Evolutionary conservation across 2,888 invertebrate species (phyloP).

Genomic region (Xylota segnis): DNA sequence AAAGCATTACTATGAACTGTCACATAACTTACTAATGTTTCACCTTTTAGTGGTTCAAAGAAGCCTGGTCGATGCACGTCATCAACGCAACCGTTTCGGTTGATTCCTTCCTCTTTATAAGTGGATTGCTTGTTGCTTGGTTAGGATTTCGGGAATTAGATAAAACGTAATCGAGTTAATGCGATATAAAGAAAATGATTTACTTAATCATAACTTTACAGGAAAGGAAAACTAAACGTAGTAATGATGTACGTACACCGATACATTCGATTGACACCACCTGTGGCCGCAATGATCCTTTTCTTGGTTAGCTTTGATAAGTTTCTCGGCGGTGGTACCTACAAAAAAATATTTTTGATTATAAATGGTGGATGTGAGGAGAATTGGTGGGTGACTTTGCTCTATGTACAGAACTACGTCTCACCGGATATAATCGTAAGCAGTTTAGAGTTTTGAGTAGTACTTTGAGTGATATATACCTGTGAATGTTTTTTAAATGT

Average conservation of each 20-base stretch:
- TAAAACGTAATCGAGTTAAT: constrained; percentile 28
- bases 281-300: constrained; percentile 84
- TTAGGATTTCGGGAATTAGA: constrained; percentile 74
- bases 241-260: constrained; percentile 81
- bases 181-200: not conserved
- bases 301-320: constrained; percentile 84
- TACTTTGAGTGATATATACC: not conserved
- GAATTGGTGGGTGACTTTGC: constrained; percentile 84
- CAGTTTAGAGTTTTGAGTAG: not conserved
- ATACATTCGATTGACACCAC: constrained; percentile 85
- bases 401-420: constrained; percentile 85
- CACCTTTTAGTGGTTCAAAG: constrained; percentile 60
- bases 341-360: constrained; percentile 47
- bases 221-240: constrained; percentile 79
- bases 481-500: no score
- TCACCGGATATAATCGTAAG: constrained; percentile 79
- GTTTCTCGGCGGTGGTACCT: constrained; percentile 84
- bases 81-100: constrained; percentile 85
- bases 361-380: constrained; percentile 78
- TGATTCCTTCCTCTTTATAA: constrained; percentile 86
- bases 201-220: constrained; percentile 26
- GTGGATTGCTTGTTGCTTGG: constrained; percentile 85
- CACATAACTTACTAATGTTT: not conserved
- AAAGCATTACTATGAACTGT: not conserved
- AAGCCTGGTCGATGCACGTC: constrained; percentile 58